These are phyloP conservation scores for Metopia argyrocephala DNA, from an alignment of 2,888 invertebrate species.

Conservation along the genomic window DNA sequence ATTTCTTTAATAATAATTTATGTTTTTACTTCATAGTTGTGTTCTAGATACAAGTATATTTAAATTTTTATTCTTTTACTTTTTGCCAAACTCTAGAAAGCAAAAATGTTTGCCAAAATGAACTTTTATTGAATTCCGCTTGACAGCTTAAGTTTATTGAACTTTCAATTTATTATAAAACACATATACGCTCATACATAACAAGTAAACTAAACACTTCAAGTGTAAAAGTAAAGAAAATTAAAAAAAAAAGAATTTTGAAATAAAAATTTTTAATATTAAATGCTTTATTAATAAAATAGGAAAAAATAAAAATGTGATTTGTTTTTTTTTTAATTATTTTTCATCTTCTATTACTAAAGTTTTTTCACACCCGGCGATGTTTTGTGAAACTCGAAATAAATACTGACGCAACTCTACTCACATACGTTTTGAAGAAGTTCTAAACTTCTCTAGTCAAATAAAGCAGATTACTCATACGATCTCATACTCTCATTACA, in stretches of 20 bases:
- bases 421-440: constrained; percentile 30
- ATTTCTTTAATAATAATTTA: constrained; percentile 26
- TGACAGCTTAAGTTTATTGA: constrained; percentile 62
- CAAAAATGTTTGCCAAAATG: background rate
- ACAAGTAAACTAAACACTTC: background rate
- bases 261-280: background rate
- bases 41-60: background rate
- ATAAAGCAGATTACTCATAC: constrained; percentile 56
- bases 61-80: background rate
- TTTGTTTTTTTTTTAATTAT: too few species aligned
- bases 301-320: background rate
- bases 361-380: constrained; percentile 36
- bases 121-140: constrained; percentile 28
- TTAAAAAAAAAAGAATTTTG: background rate
- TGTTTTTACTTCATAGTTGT: background rate
- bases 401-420: constrained; percentile 54
- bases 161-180: constrained; percentile 46
- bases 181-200: constrained; percentile 7
- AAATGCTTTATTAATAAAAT: background rate
- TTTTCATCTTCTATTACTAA: too few species aligned
- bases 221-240: background rate
- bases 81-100: constrained; percentile 43
- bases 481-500: constrained; percentile 46
- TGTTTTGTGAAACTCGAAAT: constrained; percentile 50
- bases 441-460: constrained; percentile 16